A percentile compares a stretch with the other conserved stretches of the same genome.
Evolutionary conservation across 2,113 vertebrate species (phyloP).

Genomic region (Anoura caudifer): DNA sequence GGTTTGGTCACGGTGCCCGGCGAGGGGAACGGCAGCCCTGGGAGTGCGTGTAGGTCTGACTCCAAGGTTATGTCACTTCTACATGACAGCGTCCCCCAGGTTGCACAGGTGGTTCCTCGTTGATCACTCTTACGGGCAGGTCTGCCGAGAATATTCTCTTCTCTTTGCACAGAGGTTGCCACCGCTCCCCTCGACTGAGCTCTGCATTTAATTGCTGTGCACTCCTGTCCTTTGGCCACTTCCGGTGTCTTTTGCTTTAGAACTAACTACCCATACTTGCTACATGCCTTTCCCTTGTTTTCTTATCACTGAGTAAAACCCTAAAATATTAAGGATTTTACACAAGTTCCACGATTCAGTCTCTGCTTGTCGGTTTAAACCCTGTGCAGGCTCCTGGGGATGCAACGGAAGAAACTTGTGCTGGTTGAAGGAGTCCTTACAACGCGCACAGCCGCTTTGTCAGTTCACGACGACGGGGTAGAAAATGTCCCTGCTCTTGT

Average conservation of each 20-base stretch:
- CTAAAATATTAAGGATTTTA: not conserved
- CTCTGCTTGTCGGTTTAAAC: not conserved
- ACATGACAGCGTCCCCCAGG: not conserved
- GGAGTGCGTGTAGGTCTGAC: not conserved
- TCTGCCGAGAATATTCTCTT: not conserved
- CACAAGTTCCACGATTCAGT: not conserved
- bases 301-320: not conserved
- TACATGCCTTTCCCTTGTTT: not conserved
- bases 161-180: not conserved
- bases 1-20: not conserved
- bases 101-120: not conserved
- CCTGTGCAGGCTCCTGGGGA: not conserved
- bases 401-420: not conserved
- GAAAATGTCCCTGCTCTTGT: not conserved
- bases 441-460: not conserved
- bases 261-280: not conserved
- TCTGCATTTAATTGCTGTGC: not conserved
- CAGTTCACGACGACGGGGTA: not conserved
- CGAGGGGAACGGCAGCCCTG: not conserved
- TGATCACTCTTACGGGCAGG: not conserved
- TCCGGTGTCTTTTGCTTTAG: not conserved
- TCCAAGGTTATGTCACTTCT: not conserved
- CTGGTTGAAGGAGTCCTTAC: not conserved
- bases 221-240: not conserved
- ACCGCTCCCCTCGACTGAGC: not conserved